Percentiles rank a stretch among this genome's conserved stretches.
These are phyloP conservation scores for Andrena fulva DNA, from an alignment of 2,888 invertebrate species.

Conservation along the genomic window DNA sequence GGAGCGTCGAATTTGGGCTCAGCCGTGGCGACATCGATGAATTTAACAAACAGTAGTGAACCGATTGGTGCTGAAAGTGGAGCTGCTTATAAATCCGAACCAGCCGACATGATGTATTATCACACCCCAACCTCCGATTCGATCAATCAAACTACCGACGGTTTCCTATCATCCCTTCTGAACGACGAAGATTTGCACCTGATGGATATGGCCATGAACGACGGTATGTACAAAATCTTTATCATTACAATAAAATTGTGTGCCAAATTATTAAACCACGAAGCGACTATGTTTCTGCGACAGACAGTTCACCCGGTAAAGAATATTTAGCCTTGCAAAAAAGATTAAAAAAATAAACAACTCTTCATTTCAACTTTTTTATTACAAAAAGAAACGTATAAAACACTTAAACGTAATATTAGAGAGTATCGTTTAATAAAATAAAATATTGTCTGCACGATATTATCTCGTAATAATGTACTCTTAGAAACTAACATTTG, in stretches of 20 bases:
- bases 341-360: slow-evolving; percentile 6
- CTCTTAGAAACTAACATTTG: slow-evolving; percentile 61
- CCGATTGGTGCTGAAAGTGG: slow-evolving; percentile 87
- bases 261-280: neutral
- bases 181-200: slow-evolving; percentile 95
- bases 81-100: slow-evolving; percentile 89
- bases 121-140: slow-evolving; percentile 87
- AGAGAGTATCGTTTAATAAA: slow-evolving; percentile 59
- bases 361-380: slow-evolving; percentile 53
- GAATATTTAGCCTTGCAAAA: neutral
- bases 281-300: neutral
- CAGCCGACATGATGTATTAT: slow-evolving; percentile 92
- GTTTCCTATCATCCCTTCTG: slow-evolving; percentile 94
- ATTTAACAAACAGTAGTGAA: slow-evolving; percentile 91
- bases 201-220: slow-evolving; percentile 96
- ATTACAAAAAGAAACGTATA: slow-evolving; percentile 74
- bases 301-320: neutral
- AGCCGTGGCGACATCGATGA: slow-evolving; percentile 92
- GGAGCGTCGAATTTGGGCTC: slow-evolving; percentile 88
- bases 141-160: slow-evolving; percentile 91
- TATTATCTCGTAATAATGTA: slow-evolving; percentile 22
- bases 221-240: slow-evolving; percentile 87
- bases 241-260: neutral
- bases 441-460: slow-evolving; percentile 40
- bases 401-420: slow-evolving; percentile 65